Evolutionary conservation across 1,140 invertebrate genomes (phyloP), one percentile per base, ranked within the genome.

Genomic region (Orchestia grillus): DNA sequence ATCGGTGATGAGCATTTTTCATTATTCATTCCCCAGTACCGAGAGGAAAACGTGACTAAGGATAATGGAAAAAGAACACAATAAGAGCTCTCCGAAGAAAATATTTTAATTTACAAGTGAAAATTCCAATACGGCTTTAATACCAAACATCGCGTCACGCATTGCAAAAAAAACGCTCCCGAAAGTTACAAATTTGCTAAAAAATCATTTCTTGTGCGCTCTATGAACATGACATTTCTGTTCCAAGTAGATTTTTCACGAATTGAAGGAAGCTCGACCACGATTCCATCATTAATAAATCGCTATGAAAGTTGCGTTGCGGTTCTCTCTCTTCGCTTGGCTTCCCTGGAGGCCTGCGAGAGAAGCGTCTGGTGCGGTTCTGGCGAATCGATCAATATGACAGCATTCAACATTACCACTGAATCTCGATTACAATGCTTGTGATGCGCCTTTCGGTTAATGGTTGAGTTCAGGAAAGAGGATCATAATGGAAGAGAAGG

Each of bases 371-470:
- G 43, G 36, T n/a, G 92, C 40, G 44, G 92, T 47, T 94, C 23
- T 44, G 11, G 41, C 92, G 47, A 45, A 94, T 94, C 92, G 92
- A 94, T 94, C 92, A 94, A 94, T 47, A 94, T 94, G 92, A 94
- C 92, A 94, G 92, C 92, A 94, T 45, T 94, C 41, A 94, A 94
- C 92, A 94, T 94, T 94, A 94, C 92, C 92, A 45, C 92, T n/a
- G 92, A 44, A 45, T 94, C 92, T 94, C 92, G 92, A 94, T 94
- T 94, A 94, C 92, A 94, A 94, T 45, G 92, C 92, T 94, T 47
- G 92, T 47, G 92, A 94, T 94, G 92, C 47, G 92, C 92, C 92
- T 45, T 23, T 94, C 88, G 44, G 92, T 94, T 94, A 94, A 45
- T 94, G 92, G 92, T 45, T n/a, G 92, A 94, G 92, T 47, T 94